Evolutionary conservation across 92 coral and sea anemone genomes (phyloP), one percentile per base, ranked within the genome.

Genomic region (Epizoanthus scotinus): DNA sequence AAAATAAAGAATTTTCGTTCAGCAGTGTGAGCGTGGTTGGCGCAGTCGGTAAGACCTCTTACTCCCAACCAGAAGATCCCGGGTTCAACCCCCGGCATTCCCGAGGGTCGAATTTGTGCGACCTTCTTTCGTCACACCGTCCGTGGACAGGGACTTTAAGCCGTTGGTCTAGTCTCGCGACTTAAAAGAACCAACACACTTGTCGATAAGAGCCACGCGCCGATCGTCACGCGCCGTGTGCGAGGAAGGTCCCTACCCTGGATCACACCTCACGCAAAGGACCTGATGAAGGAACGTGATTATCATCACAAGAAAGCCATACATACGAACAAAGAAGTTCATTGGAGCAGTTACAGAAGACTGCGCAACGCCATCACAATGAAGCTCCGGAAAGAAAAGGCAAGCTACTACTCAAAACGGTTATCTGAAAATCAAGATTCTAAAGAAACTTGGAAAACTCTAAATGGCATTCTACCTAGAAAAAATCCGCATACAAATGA

Each of bases 231-330:
- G 67, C 68, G 85, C 57, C 84, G 86, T 34, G 81, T 81, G n/a
- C 68, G 81, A 28, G 90, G 87, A n/a, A 69, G 60, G 42, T 85
- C 92, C 19, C 19, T 88, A 17, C 86, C 91, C 29, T 88, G 89
- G 91, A 47, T 88, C 74, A 88, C 89, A 71, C 82, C 28, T 56
- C 36, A 72, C 18, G 71, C 81, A 63, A 84, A 80, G 67, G 78
- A 79, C 34, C 73, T 79, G 47, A 84, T 80, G 89, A 52, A 66
- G 54, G 66, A 88, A 56, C 82, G 91, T 14, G 88, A 84, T 53
- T 84, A 84, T 60, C 81, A 84, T 52, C 89, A 89, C 82, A 85
- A 78, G 68, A 85, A 85, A 56, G 89, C 89, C 22, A 75, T 89
- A 12, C 60, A 24, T 26, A 85, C 89, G 67, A 89, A 85, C 60